phyloP scores from a whole-genome alignment of 2,888 invertebrate genomes.

The Ypsolopha scabrella region DNA sequence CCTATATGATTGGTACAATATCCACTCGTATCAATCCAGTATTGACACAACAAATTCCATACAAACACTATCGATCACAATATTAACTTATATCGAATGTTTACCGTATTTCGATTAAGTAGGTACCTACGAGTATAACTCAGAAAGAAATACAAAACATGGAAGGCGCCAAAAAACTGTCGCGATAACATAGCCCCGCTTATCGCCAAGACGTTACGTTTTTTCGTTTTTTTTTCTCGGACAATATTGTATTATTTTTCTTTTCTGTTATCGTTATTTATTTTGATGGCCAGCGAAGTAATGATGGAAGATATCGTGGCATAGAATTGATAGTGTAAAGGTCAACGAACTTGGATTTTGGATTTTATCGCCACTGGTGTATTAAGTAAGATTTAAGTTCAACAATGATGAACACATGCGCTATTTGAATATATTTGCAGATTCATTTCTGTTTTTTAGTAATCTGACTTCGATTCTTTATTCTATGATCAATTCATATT shows the following conservation, averaged over 20 bases:
- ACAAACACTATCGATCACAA: conserved; percentile 31
- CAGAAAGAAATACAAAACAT: conserved; percentile 34
- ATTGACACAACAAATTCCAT: conserved; percentile 34
- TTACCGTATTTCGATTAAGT: conserved; percentile 55
- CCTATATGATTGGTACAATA: conserved; percentile 8
- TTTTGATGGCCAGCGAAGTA: conserved; percentile 46
- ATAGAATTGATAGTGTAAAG: conserved; percentile 38
- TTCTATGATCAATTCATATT: too few species aligned
- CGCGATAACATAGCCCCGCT: neutral
- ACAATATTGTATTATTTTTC: conserved; percentile 51
- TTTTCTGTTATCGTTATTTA: conserved; percentile 47
- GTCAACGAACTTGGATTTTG: conserved; percentile 4
- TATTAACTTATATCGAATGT: conserved; percentile 41
- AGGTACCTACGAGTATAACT: too few species aligned
- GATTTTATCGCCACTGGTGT: too few species aligned
- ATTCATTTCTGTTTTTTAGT: too few species aligned
- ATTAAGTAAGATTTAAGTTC: too few species aligned
- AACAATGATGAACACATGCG: too few species aligned
- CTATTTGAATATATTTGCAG: too few species aligned
- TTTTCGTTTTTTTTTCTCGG: conserved; percentile 25
- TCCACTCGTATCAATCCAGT: conserved; percentile 7
- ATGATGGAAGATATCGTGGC: conserved; percentile 25
- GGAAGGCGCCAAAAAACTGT: conserved; percentile 30
- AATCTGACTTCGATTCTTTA: too few species aligned
- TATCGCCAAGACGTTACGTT: neutral